Percentiles rank a stretch among this genome's conserved stretches.
Evolutionary conservation across 2,888 invertebrate species (phyloP).

Genomic region (Amphipoea lucens): DNA sequence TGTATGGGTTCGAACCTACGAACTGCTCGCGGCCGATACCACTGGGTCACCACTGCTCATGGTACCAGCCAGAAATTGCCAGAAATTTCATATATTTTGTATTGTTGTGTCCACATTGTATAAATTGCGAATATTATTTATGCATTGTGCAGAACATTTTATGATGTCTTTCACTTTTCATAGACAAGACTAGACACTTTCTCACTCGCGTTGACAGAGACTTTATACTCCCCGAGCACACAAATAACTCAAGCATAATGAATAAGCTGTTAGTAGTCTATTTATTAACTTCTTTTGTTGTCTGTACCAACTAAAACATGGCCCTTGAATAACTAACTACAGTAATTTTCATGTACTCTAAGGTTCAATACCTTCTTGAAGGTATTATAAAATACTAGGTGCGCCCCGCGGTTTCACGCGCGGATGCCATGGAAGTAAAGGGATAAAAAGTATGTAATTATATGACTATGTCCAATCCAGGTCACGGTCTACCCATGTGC

Average conservation of each 20-base stretch:
- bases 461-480: too few relatives aligned
- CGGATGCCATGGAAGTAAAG: too few relatives aligned
- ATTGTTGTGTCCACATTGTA: not conserved
- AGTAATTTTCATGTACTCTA: not conserved
- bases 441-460: too few relatives aligned
- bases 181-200: slow-evolving; percentile 8
- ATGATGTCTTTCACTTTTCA: slow-evolving; percentile 22
- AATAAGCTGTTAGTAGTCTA: slow-evolving; percentile 17
- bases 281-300: slow-evolving; percentile 22
- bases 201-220: not conserved
- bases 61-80: too few relatives aligned
- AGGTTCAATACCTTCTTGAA: not conserved
- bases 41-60: too few relatives aligned
- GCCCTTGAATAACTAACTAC: not conserved
- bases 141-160: not conserved
- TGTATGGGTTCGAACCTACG: too few relatives aligned
- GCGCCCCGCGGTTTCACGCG: too few relatives aligned
- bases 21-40: too few relatives aligned
- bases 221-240: slow-evolving; percentile 4
- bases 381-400: not conserved
- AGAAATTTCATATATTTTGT: not conserved
- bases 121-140: not conserved
- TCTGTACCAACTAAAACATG: slow-evolving; percentile 19
- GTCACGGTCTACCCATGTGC: too few relatives aligned
- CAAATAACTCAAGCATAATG: slow-evolving; percentile 23